phyloP scores from a whole-genome alignment of 2,113 vertebrate species.

The Pandion haliaetus region DNA sequence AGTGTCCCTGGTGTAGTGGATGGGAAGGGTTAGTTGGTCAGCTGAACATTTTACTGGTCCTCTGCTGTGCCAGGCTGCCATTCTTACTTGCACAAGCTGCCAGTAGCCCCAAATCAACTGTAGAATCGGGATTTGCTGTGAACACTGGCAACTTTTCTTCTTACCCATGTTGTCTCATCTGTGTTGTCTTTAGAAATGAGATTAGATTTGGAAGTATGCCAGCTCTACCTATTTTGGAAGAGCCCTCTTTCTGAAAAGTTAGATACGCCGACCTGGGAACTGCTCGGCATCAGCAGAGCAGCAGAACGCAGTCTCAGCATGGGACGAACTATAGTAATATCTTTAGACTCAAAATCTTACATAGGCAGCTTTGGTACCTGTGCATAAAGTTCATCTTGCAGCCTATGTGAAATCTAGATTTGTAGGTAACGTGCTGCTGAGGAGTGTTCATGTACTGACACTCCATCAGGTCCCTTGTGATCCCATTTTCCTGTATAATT shows the following conservation, averaged over 20 bases:
- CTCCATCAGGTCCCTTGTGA: background rate
- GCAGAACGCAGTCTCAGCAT: background rate
- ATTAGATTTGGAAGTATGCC: background rate
- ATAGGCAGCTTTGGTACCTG: background rate
- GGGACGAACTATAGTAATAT: background rate
- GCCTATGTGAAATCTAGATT: background rate
- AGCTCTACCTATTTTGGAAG: background rate
- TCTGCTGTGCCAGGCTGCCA: background rate
- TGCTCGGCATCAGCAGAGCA: background rate
- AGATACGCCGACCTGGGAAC: background rate
- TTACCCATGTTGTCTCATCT: background rate
- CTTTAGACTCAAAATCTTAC: background rate
- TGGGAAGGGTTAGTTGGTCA: background rate
- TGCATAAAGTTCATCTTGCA: background rate
- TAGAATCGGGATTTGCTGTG: background rate
- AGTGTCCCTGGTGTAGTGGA: background rate
- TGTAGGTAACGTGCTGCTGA: background rate
- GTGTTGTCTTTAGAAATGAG: background rate
- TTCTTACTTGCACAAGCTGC: background rate
- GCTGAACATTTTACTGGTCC: background rate
- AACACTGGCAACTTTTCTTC: background rate
- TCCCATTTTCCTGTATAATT: constrained; percentile 26
- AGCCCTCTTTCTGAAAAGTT: background rate
- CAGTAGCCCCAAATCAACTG: background rate
- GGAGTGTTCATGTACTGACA: constrained; percentile 66